phyloP scores from a whole-genome alignment of 1,140 invertebrate species.

The Pseudomyrmex pallidus region DNA sequence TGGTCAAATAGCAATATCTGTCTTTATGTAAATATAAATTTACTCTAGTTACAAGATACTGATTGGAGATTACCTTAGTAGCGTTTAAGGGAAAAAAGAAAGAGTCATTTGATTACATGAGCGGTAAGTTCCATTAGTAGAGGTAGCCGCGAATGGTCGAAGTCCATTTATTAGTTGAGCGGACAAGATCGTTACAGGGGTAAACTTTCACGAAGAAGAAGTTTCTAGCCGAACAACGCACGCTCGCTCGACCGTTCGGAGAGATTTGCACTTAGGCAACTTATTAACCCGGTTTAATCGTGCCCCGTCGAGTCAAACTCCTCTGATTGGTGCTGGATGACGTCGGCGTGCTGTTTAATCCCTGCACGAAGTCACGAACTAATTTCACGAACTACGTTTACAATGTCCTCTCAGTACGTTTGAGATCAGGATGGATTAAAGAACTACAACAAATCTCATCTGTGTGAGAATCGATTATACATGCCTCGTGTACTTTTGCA shows the following conservation, averaged over 20 bases:
- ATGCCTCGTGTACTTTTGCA: not conserved
- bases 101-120: slow-evolving; percentile 27
- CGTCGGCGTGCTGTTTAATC: slow-evolving; percentile 52
- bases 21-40: not conserved
- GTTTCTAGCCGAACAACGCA: slow-evolving; percentile 48
- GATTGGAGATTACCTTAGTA: not conserved
- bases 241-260: slow-evolving; percentile 30
- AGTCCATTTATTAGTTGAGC: slow-evolving; percentile 54
- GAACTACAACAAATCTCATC: slow-evolving; percentile 2
- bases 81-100: not conserved
- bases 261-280: slow-evolving; percentile 55
- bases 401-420: slow-evolving; percentile 25
- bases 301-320: slow-evolving; percentile 51
- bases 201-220: slow-evolving; percentile 51
- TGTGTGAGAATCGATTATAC: slow-evolving; percentile 1
- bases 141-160: slow-evolving; percentile 12
- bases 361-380: slow-evolving; percentile 47
- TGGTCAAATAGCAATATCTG: not conserved
- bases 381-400: slow-evolving; percentile 54
- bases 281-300: slow-evolving; percentile 59
- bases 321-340: slow-evolving; percentile 59
- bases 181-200: slow-evolving; percentile 42
- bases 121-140: slow-evolving; percentile 31
- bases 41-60: not conserved
- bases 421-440: slow-evolving; percentile 36